Evolutionary conservation across 2,797 vertebrate species (phyloP), one percentile per base, ranked within the genome.

Genomic region (Distichodus sexfasciatus): DNA sequence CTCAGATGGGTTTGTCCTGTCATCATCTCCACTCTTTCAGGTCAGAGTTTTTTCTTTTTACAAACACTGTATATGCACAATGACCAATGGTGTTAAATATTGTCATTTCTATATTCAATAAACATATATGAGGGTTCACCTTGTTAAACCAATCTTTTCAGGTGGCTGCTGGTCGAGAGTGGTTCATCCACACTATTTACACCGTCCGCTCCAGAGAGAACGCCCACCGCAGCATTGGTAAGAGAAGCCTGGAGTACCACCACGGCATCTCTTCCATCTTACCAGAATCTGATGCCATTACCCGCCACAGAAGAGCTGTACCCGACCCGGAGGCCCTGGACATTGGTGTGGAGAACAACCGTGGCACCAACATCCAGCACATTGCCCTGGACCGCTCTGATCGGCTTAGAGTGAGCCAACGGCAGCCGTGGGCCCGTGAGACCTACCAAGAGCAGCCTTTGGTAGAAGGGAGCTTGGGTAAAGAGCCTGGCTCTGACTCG

Each of bases 11-110:
- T 94, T 93, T 78, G 83, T 87, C 0, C 66, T 92, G 14, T 90
- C 89, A 11, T 92, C 92, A 14, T 88, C 91, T 29, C 89, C 90
- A 0, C 88, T 93, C 57, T 94, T 94, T 76, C 92, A 94, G 89
- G 91, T 91, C 19, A 73, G 57, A 59, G 2, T n/a, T 24, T 47
- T 36, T 1, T 28, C 8, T 4, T 61, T 36, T 2, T 6, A 4
- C 14, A 5, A 2, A 38, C 3, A 9, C 7, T 24, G 48, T 66
- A 31, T 8, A 43, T 14, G 19, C 28, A 59, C 17, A 54, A 46
- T 15, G 9, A 48, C 5, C n/a, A n/a, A n/a, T n/a, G n/a, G n/a
- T n/a, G n/a, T n/a, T n/a, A n/a, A n/a, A n/a, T n/a, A n/a, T n/a
- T n/a, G n/a, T n/a, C n/a, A n/a, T n/a, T n/a, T n/a, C n/a, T n/a